Evolutionary conservation across 92 coral and sea anemone species (phyloP), one percentile per base, ranked within the genome.

Genomic region (Heteractis magnifica): DNA sequence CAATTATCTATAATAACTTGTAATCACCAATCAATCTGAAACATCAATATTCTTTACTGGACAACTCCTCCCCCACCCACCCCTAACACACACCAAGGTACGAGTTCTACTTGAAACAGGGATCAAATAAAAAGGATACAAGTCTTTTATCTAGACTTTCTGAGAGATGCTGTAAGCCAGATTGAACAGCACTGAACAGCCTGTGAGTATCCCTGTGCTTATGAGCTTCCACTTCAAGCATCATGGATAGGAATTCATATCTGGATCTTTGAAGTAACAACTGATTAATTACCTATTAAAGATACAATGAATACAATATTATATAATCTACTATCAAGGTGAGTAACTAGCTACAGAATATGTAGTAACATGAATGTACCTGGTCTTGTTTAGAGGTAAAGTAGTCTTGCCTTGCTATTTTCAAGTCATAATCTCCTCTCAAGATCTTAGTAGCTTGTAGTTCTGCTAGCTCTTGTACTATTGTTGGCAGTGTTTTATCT

Each of bases 361-460:
- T 56, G 70, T 62, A 16, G 6, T 16, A 5, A 52, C 13, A 6
- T 8, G 60, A n/a, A 48, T 49, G 13, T 56, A 95, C 98, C 98
- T 95, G 94, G 64, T 95, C 98, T 85, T 95, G 98, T 79, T 95
- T 95, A 52, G 98, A 95, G 16, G 97, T 92, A 65, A 95, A 93
- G 87, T 95, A 95, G 73, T 95, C 94, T 79, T 95, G 98, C n/a
- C 98, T 89, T 26, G 98, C 97, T 60, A 95, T 95, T 91, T 95
- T 95, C 75, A 95, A 79, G 11, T 93, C 90, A 84, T 93, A 95
- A 80, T 95, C 98, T 56, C 98, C 98, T 77, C 90, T 84, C 20
- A 95, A 86, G 26, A 95, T 90, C 80, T 90, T 89, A 52, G 95
- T 92, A 18, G 98, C 95, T 68, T 95, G 98, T 34, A 95, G 89